These are phyloP conservation scores for Papilio protenor DNA, from an alignment of 2,888 invertebrate genomes.

Conservation along the genomic window DNA sequence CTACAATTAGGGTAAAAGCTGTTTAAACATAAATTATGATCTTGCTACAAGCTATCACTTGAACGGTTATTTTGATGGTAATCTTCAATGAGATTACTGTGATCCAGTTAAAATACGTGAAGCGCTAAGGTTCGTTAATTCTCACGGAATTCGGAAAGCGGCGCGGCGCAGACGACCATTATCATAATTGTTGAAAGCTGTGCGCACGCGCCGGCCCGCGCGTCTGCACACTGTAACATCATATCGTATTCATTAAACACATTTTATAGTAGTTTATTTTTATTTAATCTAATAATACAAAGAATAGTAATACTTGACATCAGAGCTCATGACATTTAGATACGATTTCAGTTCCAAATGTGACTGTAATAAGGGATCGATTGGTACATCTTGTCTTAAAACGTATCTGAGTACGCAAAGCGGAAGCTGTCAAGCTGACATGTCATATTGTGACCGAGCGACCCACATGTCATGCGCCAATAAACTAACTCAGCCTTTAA, in stretches of 20 bases:
- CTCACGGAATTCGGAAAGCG: constrained; percentile 70
- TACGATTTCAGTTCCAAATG: no score
- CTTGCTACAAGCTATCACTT: background rate
- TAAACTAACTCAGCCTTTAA: constrained; percentile 10
- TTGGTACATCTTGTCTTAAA: background rate
- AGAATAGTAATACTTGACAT: background rate
- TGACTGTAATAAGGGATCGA: background rate
- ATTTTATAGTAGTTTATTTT: background rate
- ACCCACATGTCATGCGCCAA: constrained; percentile 16
- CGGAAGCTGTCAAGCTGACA: background rate
- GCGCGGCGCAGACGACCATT: constrained; percentile 58
- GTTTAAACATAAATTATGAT: background rate
- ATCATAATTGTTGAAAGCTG: constrained; percentile 83
- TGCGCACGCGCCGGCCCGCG: constrained; percentile 52
- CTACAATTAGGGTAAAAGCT: background rate
- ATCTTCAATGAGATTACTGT: constrained; percentile 46
- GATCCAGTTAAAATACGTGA: constrained; percentile 28
- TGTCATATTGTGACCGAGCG: constrained; percentile 20
- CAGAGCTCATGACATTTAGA: background rate
- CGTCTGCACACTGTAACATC: constrained; percentile 49
- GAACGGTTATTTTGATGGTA: constrained; percentile 28
- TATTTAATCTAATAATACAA: background rate
- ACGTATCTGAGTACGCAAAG: background rate
- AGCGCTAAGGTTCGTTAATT: constrained; percentile 53
- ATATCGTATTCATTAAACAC: constrained; percentile 45